A percentile compares a stretch with the other conserved stretches of the same genome.
Evolutionary conservation across 2,888 invertebrate species (phyloP).

Genomic region (Drosophila bunnanda): DNA sequence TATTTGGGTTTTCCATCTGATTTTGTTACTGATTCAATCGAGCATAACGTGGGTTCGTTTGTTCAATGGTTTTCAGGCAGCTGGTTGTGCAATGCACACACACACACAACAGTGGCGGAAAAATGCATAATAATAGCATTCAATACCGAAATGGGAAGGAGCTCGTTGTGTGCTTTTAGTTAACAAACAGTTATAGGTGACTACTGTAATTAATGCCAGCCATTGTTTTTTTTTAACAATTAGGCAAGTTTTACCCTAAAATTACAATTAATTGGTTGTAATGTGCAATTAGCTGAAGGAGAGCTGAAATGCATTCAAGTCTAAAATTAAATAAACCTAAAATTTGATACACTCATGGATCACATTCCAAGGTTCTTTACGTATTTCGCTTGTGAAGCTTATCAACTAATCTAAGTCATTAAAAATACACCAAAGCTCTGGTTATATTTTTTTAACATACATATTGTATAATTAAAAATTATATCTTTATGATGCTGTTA

Average conservation of each 20-base stretch:
- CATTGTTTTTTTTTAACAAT: constrained; percentile 46
- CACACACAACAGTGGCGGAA: constrained; percentile 22
- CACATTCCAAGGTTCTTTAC: not conserved
- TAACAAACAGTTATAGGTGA: constrained; percentile 33
- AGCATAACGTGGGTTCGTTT: constrained; percentile 29
- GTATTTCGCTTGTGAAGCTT: not conserved
- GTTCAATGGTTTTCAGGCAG: constrained; percentile 43
- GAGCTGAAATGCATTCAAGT: constrained; percentile 9
- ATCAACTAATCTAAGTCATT: not conserved
- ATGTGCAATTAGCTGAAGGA: constrained; percentile 2
- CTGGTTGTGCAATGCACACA: constrained; percentile 44
- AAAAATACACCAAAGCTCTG: not conserved
- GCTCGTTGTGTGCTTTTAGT: constrained; percentile 9
- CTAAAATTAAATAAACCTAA: not conserved
- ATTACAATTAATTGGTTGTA: constrained; percentile 10
- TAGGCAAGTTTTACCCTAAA: constrained; percentile 46
- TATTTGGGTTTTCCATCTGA: not conserved
- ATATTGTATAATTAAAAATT: not conserved
- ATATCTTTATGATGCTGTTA: not conserved
- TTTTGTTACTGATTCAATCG: constrained; percentile 22
- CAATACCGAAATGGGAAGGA: constrained; percentile 23
- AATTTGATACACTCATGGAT: not conserved
- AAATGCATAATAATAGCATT: constrained; percentile 22
- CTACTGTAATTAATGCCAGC: constrained; percentile 49
- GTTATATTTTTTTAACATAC: not conserved